Percentiles rank a stretch among this genome's conserved stretches.
Conservation (phyloP, 2,888 invertebrate genomes). For the Amphiduros pacificus region DNA sequence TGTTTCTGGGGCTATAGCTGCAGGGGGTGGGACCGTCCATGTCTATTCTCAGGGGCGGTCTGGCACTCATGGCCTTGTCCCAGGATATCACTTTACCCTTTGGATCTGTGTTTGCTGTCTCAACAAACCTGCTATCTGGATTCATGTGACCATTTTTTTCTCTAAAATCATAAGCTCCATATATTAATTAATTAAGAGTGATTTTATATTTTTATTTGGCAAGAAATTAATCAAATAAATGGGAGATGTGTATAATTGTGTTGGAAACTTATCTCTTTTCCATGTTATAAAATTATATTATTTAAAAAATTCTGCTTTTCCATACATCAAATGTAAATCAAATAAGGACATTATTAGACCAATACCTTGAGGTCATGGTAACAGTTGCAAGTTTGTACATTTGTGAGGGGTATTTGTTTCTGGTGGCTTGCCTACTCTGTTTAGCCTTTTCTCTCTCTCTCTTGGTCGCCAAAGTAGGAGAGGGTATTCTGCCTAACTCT, state of each 20-base stretch:
- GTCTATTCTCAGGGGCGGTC: slow-evolving; percentile 52
- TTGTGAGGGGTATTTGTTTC: slow-evolving; percentile 3
- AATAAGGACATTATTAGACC: too few relatives aligned
- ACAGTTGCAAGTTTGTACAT: slow-evolving; percentile 21
- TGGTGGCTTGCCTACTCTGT: neutral
- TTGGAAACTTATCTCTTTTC: too few relatives aligned
- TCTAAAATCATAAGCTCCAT: too few relatives aligned
- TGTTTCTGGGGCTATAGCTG: slow-evolving; percentile 46
- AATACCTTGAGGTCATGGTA: slow-evolving; percentile 24
- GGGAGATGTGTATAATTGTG: too few relatives aligned
- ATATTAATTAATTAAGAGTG: too few relatives aligned
- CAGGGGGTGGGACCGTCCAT: slow-evolving; percentile 54
- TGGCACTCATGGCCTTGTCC: slow-evolving; percentile 47
- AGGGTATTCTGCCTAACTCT: slow-evolving; percentile 8
- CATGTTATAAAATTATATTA: too few relatives aligned
- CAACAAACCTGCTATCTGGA: too few relatives aligned
- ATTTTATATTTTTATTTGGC: too few relatives aligned
- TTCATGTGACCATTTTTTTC: too few relatives aligned
- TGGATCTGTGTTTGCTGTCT: too few relatives aligned
- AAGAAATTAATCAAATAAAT: too few relatives aligned
- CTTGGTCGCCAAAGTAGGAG: neutral
- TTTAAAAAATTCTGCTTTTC: too few relatives aligned
- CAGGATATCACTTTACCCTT: slow-evolving; percentile 47
- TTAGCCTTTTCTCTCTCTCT: neutral
- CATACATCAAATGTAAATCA: slow-evolving; percentile 3